phyloP scores from a whole-genome alignment of 2,888 invertebrate species.

The Meiosimyza platycephala region DNA sequence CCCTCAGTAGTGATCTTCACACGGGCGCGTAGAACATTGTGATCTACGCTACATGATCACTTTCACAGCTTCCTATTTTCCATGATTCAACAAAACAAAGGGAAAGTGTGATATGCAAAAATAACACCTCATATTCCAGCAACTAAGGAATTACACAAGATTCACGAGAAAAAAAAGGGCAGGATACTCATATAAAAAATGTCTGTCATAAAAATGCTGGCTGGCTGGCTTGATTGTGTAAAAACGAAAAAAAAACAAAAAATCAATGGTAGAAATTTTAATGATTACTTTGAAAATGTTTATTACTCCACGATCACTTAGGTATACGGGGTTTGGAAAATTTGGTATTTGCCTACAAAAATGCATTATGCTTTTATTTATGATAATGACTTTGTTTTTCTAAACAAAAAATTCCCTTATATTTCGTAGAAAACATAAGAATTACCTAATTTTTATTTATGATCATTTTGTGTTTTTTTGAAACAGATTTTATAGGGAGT shows the following conservation, averaged over 20 bases:
- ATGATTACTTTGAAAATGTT: slow-evolving; percentile 24
- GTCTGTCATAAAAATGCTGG: not conserved
- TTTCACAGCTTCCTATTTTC: not conserved
- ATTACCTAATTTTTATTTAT: slow-evolving; percentile 28
- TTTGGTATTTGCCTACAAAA: slow-evolving; percentile 5
- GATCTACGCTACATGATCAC: slow-evolving; percentile 18
- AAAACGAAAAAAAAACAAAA: no score
- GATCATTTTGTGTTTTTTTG: slow-evolving; percentile 5
- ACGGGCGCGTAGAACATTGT: slow-evolving; percentile 19
- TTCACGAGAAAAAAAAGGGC: no score
- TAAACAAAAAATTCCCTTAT: not conserved
- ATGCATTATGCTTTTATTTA: slow-evolving; percentile 18
- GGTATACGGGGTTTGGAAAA: slow-evolving; percentile 11
- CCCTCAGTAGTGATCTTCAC: slow-evolving; percentile 17
- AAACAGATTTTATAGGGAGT: not conserved
- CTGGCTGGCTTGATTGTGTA: not conserved
- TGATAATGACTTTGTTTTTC: slow-evolving; percentile 18
- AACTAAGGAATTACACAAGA: not conserved
- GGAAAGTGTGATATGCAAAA: slow-evolving; percentile 31
- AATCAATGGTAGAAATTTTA: slow-evolving; percentile 3
- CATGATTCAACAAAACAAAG: slow-evolving; percentile 13
- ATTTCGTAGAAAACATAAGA: slow-evolving; percentile 21
- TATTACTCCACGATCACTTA: slow-evolving; percentile 1
- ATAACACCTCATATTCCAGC: slow-evolving; percentile 17
- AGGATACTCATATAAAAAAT: no score